A percentile compares a stretch with the other conserved stretches of the same genome.
Conservation (phyloP, 2,888 invertebrate genomes). For the Nymphalis polychloros region DNA sequence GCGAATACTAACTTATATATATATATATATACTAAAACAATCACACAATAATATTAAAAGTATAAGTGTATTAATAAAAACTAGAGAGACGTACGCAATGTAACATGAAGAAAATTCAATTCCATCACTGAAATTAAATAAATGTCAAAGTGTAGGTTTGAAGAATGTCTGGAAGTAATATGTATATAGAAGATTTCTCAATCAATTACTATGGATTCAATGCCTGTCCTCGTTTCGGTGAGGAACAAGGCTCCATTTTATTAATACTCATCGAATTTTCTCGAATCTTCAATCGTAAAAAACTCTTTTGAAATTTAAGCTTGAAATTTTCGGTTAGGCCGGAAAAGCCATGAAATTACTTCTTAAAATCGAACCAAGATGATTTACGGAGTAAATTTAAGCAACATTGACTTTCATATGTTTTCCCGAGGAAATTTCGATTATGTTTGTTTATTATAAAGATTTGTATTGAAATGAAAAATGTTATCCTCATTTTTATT, state of each 20-base stretch:
- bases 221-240: conserved; percentile 24
- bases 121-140: conserved; percentile 30
- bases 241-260: conserved; percentile 31
- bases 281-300: conserved; percentile 47
- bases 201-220: conserved; percentile 36
- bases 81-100: background rate
- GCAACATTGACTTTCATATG: conserved; percentile 24
- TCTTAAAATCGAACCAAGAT: conserved; percentile 41
- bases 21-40: too few species aligned
- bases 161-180: conserved; percentile 22
- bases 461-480: conserved; percentile 4
- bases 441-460: conserved; percentile 34
- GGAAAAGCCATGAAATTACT: conserved; percentile 39
- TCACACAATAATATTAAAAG: too few species aligned
- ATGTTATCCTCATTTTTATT: conserved; percentile 32
- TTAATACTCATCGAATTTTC: conserved; percentile 37
- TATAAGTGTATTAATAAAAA: background rate
- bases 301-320: conserved; percentile 42
- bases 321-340: conserved; percentile 40
- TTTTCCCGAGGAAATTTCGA: conserved; percentile 26
- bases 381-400: conserved; percentile 34
- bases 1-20: too few species aligned
- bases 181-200: conserved; percentile 31
- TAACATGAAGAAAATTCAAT: background rate
- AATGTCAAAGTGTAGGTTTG: conserved; percentile 25